phyloP scores from a whole-genome alignment of 2,888 invertebrate species.

The Loripinus fragilis region DNA sequence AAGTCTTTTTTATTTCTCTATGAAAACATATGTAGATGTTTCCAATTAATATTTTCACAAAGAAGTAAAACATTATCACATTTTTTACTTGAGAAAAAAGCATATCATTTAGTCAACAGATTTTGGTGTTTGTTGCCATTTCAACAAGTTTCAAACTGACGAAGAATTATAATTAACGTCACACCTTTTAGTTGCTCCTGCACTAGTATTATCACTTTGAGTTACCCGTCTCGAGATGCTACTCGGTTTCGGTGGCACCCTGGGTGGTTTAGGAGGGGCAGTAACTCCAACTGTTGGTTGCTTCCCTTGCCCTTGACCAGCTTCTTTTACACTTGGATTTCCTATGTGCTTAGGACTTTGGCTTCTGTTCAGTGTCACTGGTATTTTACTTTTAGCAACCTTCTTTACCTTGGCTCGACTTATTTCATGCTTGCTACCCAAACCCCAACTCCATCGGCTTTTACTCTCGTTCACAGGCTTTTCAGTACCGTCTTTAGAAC shows the following conservation, averaged over 20 bases:
- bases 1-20: too few relatives aligned
- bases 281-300: conserved; percentile 2
- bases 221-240: not conserved
- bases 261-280: conserved; percentile 62
- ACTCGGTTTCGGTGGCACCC: conserved; percentile 24
- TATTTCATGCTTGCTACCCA: conserved; percentile 28
- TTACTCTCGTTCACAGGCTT: conserved; percentile 51
- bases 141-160: not conserved
- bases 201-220: not conserved
- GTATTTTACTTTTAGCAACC: conserved; percentile 3
- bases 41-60: too few relatives aligned
- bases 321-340: not conserved
- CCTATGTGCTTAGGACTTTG: conserved; percentile 4
- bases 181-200: not conserved
- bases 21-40: too few relatives aligned
- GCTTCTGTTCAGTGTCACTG: conserved; percentile 4
- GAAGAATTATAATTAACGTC: conserved; percentile 1
- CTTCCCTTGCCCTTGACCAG: too few relatives aligned
- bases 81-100: too few relatives aligned
- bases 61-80: too few relatives aligned
- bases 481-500: conserved; percentile 42
- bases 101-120: too few relatives aligned
- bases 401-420: not conserved
- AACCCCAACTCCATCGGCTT: conserved; percentile 59
- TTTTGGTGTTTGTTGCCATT: too few relatives aligned